Evolutionary conservation across 2,888 invertebrate genomes (phyloP).

Genomic region (Gymnocheta viridis): DNA sequence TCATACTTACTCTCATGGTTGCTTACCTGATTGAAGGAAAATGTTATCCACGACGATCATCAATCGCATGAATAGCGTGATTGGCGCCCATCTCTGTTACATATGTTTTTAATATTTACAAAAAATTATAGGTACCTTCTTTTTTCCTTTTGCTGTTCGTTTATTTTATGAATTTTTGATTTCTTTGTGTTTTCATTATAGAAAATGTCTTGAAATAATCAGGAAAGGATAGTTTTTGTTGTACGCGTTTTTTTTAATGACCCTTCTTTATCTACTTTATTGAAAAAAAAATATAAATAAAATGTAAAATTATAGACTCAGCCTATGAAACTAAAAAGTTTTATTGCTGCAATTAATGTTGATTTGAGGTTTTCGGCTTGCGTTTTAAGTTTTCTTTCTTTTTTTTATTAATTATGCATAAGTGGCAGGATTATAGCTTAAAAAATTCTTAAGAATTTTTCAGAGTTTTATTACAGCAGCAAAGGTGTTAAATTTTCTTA

Average conservation of each 20-base stretch:
- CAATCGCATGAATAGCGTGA: too few species aligned
- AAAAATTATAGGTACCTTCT: not conserved
- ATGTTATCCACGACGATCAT: too few species aligned
- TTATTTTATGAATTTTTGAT: conserved; percentile 49
- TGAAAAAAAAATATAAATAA: too few species aligned
- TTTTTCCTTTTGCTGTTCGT: not conserved
- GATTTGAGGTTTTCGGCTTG: conserved; percentile 34
- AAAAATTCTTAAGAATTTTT: conserved; percentile 43
- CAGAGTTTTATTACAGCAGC: conserved; percentile 25
- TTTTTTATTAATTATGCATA: conserved; percentile 34
- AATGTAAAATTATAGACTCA: conserved; percentile 27
- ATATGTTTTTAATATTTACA: not conserved
- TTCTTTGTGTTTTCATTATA: conserved; percentile 28
- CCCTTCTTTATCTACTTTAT: conserved; percentile 36
- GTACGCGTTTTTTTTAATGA: conserved; percentile 11
- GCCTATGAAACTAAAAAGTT: conserved; percentile 31
- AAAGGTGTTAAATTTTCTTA: conserved; percentile 55
- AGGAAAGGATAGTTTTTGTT: conserved; percentile 27
- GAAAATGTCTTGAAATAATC: not conserved
- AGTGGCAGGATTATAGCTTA: conserved; percentile 29
- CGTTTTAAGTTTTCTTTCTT: conserved; percentile 15
- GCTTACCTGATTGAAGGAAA: too few species aligned
- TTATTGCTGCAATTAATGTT: conserved; percentile 33
- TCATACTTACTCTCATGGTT: too few species aligned
- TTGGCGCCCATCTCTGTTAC: not conserved